Conservation (phyloP, 2,797 vertebrate genomes). For the Lagorchestes hirsutus region DNA sequence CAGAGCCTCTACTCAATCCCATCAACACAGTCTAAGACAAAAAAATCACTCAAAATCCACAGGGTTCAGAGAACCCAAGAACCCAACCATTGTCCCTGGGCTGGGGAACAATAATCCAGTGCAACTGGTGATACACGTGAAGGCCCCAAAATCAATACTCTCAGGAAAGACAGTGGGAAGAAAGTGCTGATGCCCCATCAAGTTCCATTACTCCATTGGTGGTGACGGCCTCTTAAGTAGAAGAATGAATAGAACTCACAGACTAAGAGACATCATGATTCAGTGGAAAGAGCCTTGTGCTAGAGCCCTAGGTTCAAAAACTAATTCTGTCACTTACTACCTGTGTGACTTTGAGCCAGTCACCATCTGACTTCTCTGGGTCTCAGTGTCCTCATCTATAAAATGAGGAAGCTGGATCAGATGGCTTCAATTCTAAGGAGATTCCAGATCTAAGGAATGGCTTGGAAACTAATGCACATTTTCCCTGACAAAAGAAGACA, state of each 20-base stretch:
- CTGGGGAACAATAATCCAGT: neutral
- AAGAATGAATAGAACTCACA: neutral
- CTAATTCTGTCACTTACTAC: neutral
- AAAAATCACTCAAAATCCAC: conserved; percentile 44
- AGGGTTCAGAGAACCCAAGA: neutral
- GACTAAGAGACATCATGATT: neutral
- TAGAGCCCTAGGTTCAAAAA: neutral
- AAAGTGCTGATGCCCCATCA: neutral
- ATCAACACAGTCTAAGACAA: neutral
- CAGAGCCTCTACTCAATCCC: conserved; percentile 7
- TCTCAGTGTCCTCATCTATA: neutral
- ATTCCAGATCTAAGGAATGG: neutral
- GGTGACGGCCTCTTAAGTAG: neutral
- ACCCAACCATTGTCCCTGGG: conserved; percentile 10
- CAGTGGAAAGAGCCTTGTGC: neutral
- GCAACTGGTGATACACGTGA: neutral
- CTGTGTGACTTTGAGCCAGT: neutral
- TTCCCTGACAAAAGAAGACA: neutral
- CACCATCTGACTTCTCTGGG: neutral
- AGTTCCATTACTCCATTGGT: neutral
- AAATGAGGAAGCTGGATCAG: neutral
- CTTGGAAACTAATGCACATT: neutral
- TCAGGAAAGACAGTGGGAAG: neutral
- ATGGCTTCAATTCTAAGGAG: neutral
- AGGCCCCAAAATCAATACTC: neutral